phyloP scores from a whole-genome alignment of 2,797 vertebrate genomes.

The Sternotherus odoratus region DNA sequence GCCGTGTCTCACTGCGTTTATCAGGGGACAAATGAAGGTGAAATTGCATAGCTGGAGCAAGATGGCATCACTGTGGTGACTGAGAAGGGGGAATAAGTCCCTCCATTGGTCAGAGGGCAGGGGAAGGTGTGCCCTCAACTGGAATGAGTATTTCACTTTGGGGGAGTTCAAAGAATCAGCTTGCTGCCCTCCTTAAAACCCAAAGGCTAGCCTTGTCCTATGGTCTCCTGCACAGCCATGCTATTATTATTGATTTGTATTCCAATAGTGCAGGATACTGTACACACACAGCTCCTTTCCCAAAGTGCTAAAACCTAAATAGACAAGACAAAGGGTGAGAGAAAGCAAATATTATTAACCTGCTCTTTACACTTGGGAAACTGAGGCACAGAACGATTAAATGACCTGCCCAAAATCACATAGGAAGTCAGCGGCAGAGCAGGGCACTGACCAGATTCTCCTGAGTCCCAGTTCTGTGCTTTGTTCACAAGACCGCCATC shows the following conservation, averaged over 20 bases:
- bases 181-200: accelerated
- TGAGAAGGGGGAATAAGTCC: accelerated
- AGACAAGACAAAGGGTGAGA: not conserved
- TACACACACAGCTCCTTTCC: not conserved
- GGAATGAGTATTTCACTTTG: accelerated
- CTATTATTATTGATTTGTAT: not conserved
- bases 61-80: not conserved
- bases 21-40: not conserved
- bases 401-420: not conserved
- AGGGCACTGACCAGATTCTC: not conserved
- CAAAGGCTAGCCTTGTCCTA: too few species aligned
- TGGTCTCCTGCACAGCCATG: not conserved
- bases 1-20: not conserved
- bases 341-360: not conserved
- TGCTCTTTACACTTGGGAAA: not conserved
- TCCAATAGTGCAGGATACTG: not conserved
- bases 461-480: not conserved
- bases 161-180: not conserved
- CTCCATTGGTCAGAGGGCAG: not conserved
- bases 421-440: not conserved
- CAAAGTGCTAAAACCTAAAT: not conserved
- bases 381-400: not conserved
- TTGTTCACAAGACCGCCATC: not conserved
- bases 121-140: not conserved
- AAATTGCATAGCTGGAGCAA: not conserved